Evolutionary conservation across 2,888 invertebrate species (phyloP), one percentile per base, ranked within the genome.

Genomic region (Dastarcus helophoroides): DNA sequence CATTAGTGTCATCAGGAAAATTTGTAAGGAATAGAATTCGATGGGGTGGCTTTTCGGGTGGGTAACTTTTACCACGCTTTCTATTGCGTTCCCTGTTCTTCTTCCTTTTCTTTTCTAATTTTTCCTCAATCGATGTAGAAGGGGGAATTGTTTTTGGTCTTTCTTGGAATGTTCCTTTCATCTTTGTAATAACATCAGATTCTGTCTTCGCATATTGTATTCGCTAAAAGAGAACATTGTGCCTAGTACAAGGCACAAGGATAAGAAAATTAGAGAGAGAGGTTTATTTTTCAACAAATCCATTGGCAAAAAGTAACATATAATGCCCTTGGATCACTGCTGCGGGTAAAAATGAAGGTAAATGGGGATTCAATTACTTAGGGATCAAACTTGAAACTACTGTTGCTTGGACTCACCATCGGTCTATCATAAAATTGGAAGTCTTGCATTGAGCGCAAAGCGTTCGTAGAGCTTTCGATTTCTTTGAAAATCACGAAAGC

Each of bases 391-490:
- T n/a, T n/a, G n/a, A n/a, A n/a, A n/a, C n/a, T n/a, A n/a, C n/a
- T n/a, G n/a, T n/a, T n/a, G n/a, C n/a, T n/a, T n/a, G n/a, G 29
- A 47, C 58, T 67, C 65, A 83, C 85, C 97, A 98, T 97, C 26
- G 95, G 94, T 66, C 98, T 98, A 50, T 98, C 98, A 60, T 98
- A 99, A 63, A 99, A 98, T 4, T 97, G 97, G 62, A 98, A 99
- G 28, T 97, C 97, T 64, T 94, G 98, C 95, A 99, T 97, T 11
- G 97, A 93, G 43, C 95, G 69, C 25, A 98, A 63, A 1, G 98
- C 98, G 57, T 90, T 93, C 1, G 95, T 91, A 1, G 95, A 89
- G 61, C 93, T 91, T 32, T 83, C 80, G 35, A 97, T 90, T 64
- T 97, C 95, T 54, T 95, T 95, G 54, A 97, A 97, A 48, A 95